Evolutionary conservation across 2,113 vertebrate species (phyloP), one percentile per base, ranked within the genome.

Genomic region (Onychorhynchus coronatus): DNA sequence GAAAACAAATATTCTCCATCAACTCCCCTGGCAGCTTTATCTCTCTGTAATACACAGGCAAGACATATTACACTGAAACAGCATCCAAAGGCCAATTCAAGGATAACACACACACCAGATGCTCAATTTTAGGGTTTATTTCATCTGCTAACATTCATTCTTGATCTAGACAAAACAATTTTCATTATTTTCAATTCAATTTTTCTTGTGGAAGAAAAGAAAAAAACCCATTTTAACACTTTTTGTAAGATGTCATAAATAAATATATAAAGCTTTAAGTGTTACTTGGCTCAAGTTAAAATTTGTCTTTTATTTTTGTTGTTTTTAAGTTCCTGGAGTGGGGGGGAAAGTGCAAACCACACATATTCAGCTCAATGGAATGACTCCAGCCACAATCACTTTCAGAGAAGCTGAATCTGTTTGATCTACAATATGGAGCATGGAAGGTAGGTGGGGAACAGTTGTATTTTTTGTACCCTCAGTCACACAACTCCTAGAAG

Each of bases 241-340:
- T 96, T 94, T 86, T 96, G 96, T 94, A 94, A 97, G 97, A 98
- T 94, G 97, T 96, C 96, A 98, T 98, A 98, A 98, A 98, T 98
- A 98, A 98, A 98, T 98, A 98, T 70, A 91, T 96, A 98, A 98
- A 98, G 95, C 97, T 97, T 98, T 97, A 97, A 95, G 18, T 93
- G 91, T 97, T 97, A 97, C 91, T 95, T 66, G 89, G 96, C 95
- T 98, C 96, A 95, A 96, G 85, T 96, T 85, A 92, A 95, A 95
- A 97, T 89, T 97, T 89, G 84, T 92, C 58, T 97, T 96, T 73
- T 28, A 15, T 35, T 76, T 94, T 78, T 89, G 50, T 85, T 85
- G 65, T 5, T 73, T 66, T 90, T 33, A 84, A 96, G 93, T 96
- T 98, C 89, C 95, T 74, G 22, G 88, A 81, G 71, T 88, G 33